Evolutionary conservation across 1,140 invertebrate genomes (phyloP).

Genomic region (Ooceraea biroi): DNA sequence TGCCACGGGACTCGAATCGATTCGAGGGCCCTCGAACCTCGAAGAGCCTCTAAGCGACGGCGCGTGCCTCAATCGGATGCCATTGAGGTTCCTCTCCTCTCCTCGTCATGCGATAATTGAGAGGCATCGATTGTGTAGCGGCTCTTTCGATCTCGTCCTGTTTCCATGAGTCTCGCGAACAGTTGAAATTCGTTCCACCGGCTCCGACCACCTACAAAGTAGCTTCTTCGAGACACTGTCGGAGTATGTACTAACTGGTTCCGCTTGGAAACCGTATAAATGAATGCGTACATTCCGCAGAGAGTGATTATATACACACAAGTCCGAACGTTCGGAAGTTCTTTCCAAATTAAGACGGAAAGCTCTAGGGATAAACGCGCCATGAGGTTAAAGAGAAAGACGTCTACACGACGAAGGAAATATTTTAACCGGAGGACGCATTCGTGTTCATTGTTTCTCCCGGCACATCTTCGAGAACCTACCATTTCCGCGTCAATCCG

Average conservation of each 20-base stretch:
- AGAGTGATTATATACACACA: too few species aligned
- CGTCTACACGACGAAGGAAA: background rate
- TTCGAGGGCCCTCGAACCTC: slow-evolving; percentile 84
- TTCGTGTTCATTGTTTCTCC: slow-evolving; percentile 40
- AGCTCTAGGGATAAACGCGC: background rate
- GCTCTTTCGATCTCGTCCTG: slow-evolving; percentile 56
- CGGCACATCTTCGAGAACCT: slow-evolving; percentile 25
- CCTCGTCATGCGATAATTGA: slow-evolving; percentile 70
- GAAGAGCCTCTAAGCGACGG: slow-evolving; percentile 80
- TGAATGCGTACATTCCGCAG: background rate
- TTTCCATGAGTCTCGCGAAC: slow-evolving; percentile 58
- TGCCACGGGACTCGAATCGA: slow-evolving; percentile 84
- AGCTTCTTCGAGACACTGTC: slow-evolving; percentile 7
- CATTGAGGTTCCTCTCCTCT: slow-evolving; percentile 80
- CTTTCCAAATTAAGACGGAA: background rate
- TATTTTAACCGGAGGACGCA: slow-evolving; percentile 21
- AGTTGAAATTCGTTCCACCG: slow-evolving; percentile 52
- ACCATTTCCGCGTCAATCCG: slow-evolving; percentile 45
- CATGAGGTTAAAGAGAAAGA: background rate
- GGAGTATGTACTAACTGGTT: background rate
- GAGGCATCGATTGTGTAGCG: slow-evolving; percentile 68
- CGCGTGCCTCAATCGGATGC: slow-evolving; percentile 83
- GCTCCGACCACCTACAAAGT: slow-evolving; percentile 49
- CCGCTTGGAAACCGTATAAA: slow-evolving; percentile 11
- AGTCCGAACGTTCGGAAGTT: background rate